Evolutionary conservation across 2,113 vertebrate genomes (phyloP), one percentile per base, ranked within the genome.

Genomic region (Eulemur rufifrons): DNA sequence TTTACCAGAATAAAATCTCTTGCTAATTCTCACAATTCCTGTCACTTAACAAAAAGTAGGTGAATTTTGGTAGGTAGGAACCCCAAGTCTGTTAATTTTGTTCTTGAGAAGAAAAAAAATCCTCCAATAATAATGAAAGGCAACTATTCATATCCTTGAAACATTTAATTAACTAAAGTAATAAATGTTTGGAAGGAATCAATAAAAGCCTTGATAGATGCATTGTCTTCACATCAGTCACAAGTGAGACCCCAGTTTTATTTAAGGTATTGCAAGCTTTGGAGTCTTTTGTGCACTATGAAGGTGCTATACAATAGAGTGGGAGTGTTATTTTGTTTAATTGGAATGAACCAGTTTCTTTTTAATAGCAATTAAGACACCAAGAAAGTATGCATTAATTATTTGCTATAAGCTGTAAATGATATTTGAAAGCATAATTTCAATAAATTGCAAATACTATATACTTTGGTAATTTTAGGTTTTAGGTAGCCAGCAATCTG

Each of bases 311-410:
- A 54, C 50, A 84, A 74, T 76, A 52, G 14, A 95, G 56, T 95
- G 74, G 63, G 82, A 69, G 54, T 97, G 66, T 97, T 97, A 96
- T 74, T 94, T 95, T 94, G 68, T 86, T 78, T 97, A 92, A 96
- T 50, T 89, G 78, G 90, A 23, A 56, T 68, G 90, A 96, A 74
- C 37, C 64, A 17, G 59, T 83, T 12, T 97, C 85, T 96, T 91
- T 91, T 97, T 93, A 80, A 2, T 95, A 96, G 92, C 89, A 98
- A 97, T 97, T 98, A 96, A 98, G 78, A 74, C 90, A 95, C 91
- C 56, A 83, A 87, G 95, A 95, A 98, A 90, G 77, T 85, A 69
- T 73, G 27, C 86, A 95, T 92, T 98, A 95, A 63, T 98, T 95
- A 94, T 98, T 97, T 93, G 71, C 91, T 96, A 64, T 89, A 96